These are phyloP conservation scores for Graptemys geographica DNA, from an alignment of 2,797 vertebrate genomes.

Conservation along the genomic window DNA sequence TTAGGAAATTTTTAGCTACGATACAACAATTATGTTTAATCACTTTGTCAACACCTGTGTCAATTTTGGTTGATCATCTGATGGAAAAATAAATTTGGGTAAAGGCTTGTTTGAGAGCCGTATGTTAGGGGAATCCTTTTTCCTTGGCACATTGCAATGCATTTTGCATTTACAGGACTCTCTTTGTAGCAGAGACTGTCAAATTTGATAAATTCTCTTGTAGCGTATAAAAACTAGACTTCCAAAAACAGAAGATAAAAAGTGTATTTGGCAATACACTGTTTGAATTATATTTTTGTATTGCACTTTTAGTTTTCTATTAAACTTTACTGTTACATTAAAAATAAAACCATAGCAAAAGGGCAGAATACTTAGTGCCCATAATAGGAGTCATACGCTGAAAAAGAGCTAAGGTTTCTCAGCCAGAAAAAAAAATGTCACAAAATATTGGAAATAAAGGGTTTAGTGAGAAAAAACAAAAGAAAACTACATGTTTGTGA, in stretches of 20 bases:
- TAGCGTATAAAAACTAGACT: neutral
- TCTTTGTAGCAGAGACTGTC: neutral
- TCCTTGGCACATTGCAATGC: neutral
- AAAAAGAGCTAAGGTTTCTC: neutral
- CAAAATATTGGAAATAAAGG: neutral
- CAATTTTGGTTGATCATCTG: neutral
- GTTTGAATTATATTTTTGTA: neutral
- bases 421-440: neutral
- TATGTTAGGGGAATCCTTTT: neutral
- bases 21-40: neutral
- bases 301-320: neutral
- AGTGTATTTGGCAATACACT: neutral
- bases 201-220: conserved; percentile 6
- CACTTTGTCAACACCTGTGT: neutral
- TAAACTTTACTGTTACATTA: neutral
- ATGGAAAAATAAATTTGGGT: neutral
- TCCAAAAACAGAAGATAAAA: neutral
- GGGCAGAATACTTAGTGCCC: neutral
- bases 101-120: neutral
- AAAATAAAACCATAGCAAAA: neutral
- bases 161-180: neutral
- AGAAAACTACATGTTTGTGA: neutral
- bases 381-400: neutral
- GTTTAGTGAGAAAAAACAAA: neutral
- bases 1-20: neutral